phyloP scores from a whole-genome alignment of 2,888 invertebrate genomes.

The Griposia aprilina region DNA sequence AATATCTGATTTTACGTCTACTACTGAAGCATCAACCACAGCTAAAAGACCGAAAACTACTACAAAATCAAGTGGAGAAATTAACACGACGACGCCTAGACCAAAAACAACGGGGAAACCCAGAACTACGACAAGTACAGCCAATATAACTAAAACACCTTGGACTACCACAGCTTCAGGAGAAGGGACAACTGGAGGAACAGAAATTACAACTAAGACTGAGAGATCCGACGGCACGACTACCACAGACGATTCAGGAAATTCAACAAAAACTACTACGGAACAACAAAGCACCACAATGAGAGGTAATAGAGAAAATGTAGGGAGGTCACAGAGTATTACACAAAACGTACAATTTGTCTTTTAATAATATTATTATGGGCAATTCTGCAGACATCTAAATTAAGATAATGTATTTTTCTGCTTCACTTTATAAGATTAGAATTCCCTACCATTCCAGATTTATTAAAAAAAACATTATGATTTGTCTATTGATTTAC shows the following conservation, averaged over 20 bases:
- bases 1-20: neutral
- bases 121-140: neutral
- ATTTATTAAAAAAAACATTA: neutral
- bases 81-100: neutral
- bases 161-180: neutral
- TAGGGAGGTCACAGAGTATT: neutral
- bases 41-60: neutral
- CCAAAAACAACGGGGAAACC: neutral
- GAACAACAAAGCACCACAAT: slow-evolving; percentile 7
- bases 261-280: neutral
- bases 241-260: neutral
- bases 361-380: neutral
- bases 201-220: neutral
- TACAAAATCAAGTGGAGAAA: neutral
- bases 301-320: slow-evolving; percentile 13
- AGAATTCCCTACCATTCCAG: neutral
- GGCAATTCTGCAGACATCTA: neutral
- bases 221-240: neutral
- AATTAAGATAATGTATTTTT: neutral
- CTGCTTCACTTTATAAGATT: neutral
- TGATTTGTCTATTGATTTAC: neutral
- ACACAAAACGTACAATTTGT: neutral
- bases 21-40: neutral
- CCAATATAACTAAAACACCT: neutral
- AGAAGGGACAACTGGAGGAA: neutral